Evolutionary conservation across 2,113 vertebrate genomes (phyloP), one percentile per base, ranked within the genome.

Genomic region (Butorides virescens): DNA sequence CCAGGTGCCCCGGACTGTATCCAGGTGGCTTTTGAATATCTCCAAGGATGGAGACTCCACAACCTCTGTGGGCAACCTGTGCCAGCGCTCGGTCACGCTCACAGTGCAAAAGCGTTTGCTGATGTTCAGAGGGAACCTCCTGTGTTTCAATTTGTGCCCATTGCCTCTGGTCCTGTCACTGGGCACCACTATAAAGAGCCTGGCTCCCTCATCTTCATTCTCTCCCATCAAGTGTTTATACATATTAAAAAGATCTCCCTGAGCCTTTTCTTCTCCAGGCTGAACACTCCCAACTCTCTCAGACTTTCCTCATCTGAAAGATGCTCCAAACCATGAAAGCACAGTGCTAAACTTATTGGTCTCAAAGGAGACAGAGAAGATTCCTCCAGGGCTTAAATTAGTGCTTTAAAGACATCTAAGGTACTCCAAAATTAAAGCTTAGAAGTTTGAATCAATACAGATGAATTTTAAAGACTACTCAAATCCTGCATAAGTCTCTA

Each of bases 371-470:
- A 80, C 34, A n/a, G 8, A 16, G 16, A 70, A 84, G 63, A 84
- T 58, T 81, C 59, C 90, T 77, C 80, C 59, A 74, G 73, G 77
- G 81, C 73, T 89, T 84, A 74, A 87, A 90, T 37, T 77, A 39
- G 32, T 46, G 20, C 66, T 88, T 95, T 75, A 89, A 78, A 82
- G 76, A 91, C 63, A 86, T 86, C 42, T 65, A 63, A 93, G n/a
- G 34, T 47, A 86, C 65, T 88, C 30, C 74, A 94, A 90, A 95
- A 90, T 72, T 88, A 94, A 95, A 92, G 36, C 52, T 67, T 59
- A 42, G 30, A 89, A 75, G n/a, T 65, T 58, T 56, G 47, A 87
- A 63, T 91, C 85, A 89, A 85, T 39, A 91, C 36, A 87, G 58
- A 88, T 53, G 13, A 77, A 79, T 68, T 90, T 80, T 85, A 62